Evolutionary conservation across 2,797 vertebrate genomes (phyloP).

Genomic region (Aselliscus stoliczkanus): DNA sequence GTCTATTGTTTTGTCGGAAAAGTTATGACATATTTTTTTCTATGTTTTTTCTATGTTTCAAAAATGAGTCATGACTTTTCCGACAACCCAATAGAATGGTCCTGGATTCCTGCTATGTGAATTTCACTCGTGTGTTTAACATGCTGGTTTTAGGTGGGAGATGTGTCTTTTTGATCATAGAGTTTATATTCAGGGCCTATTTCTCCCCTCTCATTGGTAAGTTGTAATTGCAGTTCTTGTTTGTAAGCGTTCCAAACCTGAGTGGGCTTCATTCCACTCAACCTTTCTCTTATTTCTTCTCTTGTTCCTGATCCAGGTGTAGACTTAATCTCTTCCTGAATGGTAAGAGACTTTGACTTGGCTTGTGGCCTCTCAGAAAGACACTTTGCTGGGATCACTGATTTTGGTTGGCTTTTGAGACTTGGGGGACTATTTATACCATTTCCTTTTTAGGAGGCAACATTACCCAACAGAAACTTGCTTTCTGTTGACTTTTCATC

Average conservation of each 20-base stretch:
- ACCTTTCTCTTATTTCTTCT: background rate
- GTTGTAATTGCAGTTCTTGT: background rate
- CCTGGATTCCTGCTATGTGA: background rate
- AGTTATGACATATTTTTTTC: no score
- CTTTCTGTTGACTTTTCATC: slow-evolving; percentile 31
- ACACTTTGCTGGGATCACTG: slow-evolving; percentile 6
- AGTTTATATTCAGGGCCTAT: background rate
- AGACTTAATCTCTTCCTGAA: background rate
- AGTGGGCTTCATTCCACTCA: background rate
- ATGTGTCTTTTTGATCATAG: background rate
- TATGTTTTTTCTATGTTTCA: no score
- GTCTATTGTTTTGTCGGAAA: no score
- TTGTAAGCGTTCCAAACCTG: background rate
- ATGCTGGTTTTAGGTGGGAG: background rate
- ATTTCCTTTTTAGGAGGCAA: slow-evolving; percentile 38
- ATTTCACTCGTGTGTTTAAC: background rate
- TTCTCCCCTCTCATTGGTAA: background rate
- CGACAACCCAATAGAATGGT: no score
- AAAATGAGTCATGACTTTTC: no score
- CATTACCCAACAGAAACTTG: background rate
- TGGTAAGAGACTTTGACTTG: background rate
- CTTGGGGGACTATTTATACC: background rate
- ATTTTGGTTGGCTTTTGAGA: background rate
- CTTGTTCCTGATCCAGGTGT: background rate
- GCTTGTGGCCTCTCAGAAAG: background rate